phyloP scores from a whole-genome alignment of 2,888 invertebrate species.

The Lissonota sp. region DNA sequence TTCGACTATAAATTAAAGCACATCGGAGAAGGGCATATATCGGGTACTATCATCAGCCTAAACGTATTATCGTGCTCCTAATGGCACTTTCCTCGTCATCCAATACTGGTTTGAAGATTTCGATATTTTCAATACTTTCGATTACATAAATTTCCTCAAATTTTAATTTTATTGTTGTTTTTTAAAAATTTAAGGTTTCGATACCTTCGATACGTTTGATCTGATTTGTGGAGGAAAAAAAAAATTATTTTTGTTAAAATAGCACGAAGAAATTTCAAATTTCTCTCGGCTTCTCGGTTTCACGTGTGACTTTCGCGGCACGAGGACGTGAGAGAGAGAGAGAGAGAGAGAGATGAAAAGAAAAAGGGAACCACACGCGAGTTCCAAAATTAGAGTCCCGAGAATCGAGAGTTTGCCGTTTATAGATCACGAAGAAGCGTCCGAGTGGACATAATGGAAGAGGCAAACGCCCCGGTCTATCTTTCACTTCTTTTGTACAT shows the following conservation, averaged over 20 bases:
- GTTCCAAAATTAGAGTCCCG: conserved; percentile 64
- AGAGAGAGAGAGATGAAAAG: conserved; percentile 1
- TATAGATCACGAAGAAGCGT: conserved; percentile 58
- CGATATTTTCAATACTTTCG: too few relatives aligned
- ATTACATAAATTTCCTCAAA: too few relatives aligned
- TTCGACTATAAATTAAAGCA: conserved; percentile 31
- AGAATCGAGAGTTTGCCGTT: conserved; percentile 60
- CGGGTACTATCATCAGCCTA: neutral
- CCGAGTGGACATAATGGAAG: conserved; percentile 60
- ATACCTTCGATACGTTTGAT: too few relatives aligned
- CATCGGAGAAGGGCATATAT: neutral
- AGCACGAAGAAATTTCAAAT: neutral
- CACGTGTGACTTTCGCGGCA: conserved; percentile 10
- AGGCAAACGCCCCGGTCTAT: conserved; percentile 53
- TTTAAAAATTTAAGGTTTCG: too few relatives aligned
- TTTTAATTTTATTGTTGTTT: too few relatives aligned
- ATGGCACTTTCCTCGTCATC: neutral
- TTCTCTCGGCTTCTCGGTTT: conserved; percentile 41
- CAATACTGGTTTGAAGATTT: too few relatives aligned
- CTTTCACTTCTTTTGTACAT: conserved; percentile 40
- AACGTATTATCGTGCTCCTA: neutral
- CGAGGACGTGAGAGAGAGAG: conserved; percentile 23
- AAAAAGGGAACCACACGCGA: conserved; percentile 18
- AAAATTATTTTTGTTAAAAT: conserved; percentile 17
- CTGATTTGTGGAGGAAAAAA: neutral